Percentiles rank a stretch among this genome's conserved stretches.
phyloP scores from a whole-genome alignment of 2,113 vertebrate genomes.

The Triplophysa dalaica region DNA sequence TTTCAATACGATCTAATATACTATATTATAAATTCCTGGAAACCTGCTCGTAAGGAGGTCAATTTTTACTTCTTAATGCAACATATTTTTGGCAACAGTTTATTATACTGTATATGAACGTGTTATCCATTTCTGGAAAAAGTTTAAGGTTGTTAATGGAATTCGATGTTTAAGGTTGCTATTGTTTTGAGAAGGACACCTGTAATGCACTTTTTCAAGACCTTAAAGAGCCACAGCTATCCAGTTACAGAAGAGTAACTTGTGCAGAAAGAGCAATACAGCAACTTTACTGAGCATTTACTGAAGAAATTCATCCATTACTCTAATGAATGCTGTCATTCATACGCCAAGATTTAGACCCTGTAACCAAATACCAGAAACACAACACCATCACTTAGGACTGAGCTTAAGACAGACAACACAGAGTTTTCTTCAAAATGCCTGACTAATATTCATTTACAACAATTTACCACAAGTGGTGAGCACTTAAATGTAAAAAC shows the following conservation, averaged over 20 bases:
- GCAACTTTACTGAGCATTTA: neutral
- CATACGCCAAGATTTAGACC: neutral
- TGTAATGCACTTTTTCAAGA: neutral
- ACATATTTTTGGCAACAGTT: neutral
- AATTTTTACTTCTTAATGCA: no score
- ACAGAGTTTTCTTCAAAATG: neutral
- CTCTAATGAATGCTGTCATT: neutral
- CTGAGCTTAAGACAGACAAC: neutral
- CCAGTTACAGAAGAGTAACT: neutral
- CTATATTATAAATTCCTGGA: no score
- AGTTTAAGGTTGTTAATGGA: neutral
- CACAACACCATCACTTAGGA: neutral
- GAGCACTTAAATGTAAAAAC: neutral
- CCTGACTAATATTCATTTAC: neutral
- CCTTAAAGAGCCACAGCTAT: neutral
- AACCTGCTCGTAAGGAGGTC: neutral
- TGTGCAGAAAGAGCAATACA: neutral
- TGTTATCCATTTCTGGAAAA: neutral
- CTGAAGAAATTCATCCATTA: neutral
- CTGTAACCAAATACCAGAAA: neutral
- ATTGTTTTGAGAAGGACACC: neutral
- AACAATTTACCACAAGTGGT: no score
- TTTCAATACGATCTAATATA: neutral
- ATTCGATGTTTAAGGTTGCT: no score
- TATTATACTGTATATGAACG: neutral